phyloP scores from a whole-genome alignment of 1,140 invertebrate species.

The Leptonema lineaticorne region DNA sequence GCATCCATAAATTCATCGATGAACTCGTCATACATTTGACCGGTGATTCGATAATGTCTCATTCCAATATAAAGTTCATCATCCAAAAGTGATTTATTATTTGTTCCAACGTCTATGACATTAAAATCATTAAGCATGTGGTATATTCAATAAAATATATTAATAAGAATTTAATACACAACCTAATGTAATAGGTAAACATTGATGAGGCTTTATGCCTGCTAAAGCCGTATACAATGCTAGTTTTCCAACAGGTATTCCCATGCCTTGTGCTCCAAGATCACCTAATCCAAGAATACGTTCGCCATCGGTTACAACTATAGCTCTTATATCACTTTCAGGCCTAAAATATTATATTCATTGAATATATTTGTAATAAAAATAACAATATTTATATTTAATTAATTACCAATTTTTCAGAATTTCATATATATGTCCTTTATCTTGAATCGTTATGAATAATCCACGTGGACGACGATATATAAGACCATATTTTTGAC shows the following conservation, averaged over 20 bases:
- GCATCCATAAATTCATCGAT: slow-evolving; percentile 98
- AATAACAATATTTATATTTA: background rate
- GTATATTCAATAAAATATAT: slow-evolving; percentile 12
- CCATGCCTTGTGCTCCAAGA: slow-evolving; percentile 92
- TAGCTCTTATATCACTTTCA: slow-evolving; percentile 81
- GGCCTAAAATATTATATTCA: slow-evolving; percentile 65
- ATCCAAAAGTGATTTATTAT: slow-evolving; percentile 80
- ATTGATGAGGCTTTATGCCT: slow-evolving; percentile 87
- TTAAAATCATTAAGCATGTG: slow-evolving; percentile 28
- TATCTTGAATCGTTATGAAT: slow-evolving; percentile 96
- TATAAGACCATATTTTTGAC: slow-evolving; percentile 94
- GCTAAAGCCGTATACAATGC: slow-evolving; percentile 89
- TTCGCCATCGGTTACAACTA: slow-evolving; percentile 94
- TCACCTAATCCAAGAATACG: slow-evolving; percentile 91
- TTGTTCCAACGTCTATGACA: slow-evolving; percentile 83
- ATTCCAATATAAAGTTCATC: slow-evolving; percentile 94
- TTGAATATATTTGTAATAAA: background rate
- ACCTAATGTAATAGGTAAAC: slow-evolving; percentile 82
- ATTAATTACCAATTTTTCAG: slow-evolving; percentile 72
- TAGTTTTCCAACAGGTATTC: slow-evolving; percentile 90
- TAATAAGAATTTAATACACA: slow-evolving; percentile 4
- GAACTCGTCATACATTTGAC: slow-evolving; percentile 85
- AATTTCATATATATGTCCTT: slow-evolving; percentile 85
- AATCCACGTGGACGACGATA: slow-evolving; percentile 89
- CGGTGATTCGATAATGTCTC: slow-evolving; percentile 76